A percentile compares a stretch with the other conserved stretches of the same genome.
These are phyloP conservation scores for Himantopus leucocephalus DNA, from an alignment of 2,113 vertebrate genomes.

Conservation along the genomic window DNA sequence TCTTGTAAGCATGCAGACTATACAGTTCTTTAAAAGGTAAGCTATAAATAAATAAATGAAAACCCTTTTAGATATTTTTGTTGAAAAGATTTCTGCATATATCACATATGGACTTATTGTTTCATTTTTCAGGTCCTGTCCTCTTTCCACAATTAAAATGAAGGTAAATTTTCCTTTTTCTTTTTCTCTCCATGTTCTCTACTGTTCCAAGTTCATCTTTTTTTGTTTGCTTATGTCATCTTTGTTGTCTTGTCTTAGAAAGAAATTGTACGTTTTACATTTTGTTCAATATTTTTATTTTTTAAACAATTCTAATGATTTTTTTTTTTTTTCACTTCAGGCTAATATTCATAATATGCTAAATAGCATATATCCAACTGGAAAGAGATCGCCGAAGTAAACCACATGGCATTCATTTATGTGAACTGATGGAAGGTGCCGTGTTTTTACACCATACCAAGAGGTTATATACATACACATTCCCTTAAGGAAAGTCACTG, in stretches of 20 bases:
- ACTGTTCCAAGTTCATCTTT: not conserved
- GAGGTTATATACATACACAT: not conserved
- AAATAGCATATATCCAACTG: not conserved
- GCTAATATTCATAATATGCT: not conserved
- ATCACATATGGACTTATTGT: not conserved
- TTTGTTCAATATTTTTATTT: not conserved
- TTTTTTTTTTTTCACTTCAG: not conserved
- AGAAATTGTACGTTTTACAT: not conserved
- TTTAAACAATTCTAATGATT: not conserved
- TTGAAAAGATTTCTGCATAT: not conserved
- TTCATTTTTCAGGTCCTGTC: not conserved
- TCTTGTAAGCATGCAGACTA: not conserved
- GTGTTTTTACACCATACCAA: not conserved
- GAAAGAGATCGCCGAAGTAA: not conserved
- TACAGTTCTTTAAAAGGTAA: not conserved
- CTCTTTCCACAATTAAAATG: not conserved
- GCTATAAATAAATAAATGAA: not conserved
- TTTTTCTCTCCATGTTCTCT: not conserved
- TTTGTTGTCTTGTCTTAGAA: not conserved
- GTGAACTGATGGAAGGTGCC: not conserved
- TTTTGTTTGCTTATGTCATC: not conserved
- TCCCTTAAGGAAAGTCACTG: not conserved
- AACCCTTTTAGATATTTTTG: not conserved
- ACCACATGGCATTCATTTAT: not conserved
- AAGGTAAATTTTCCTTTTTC: not conserved